phyloP scores from a whole-genome alignment of 2,888 invertebrate genomes.

The Ornithoptera priamus region DNA sequence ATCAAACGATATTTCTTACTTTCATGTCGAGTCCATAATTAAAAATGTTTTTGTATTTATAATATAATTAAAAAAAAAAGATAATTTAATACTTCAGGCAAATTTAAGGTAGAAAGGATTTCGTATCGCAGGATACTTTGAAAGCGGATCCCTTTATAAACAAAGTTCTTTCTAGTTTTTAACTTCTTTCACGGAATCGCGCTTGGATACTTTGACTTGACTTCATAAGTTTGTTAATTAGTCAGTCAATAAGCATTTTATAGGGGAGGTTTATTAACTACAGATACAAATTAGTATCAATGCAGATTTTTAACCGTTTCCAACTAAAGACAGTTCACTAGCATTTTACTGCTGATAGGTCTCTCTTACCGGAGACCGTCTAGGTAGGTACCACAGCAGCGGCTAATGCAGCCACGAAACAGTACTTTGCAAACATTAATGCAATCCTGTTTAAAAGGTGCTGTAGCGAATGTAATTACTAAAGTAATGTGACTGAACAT shows the following conservation, averaged over 20 bases:
- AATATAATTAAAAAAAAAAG: slow-evolving; percentile 1
- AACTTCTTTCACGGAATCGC: slow-evolving; percentile 19
- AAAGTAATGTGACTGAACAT: too few relatives aligned
- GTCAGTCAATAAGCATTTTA: slow-evolving; percentile 18
- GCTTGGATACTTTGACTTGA: slow-evolving; percentile 14
- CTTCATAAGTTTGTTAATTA: slow-evolving; percentile 19
- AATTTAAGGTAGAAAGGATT: slow-evolving; percentile 16
- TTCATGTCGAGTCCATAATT: slow-evolving; percentile 22
- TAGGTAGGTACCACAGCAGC: too few relatives aligned
- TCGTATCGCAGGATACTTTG: slow-evolving; percentile 10
- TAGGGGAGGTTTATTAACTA: slow-evolving; percentile 3
- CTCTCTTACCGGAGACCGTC: too few relatives aligned
- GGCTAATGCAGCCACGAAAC: too few relatives aligned
- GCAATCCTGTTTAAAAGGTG: too few relatives aligned
- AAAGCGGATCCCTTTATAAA: slow-evolving; percentile 17
- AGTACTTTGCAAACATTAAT: too few relatives aligned
- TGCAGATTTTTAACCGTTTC: too few relatives aligned
- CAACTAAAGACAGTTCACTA: too few relatives aligned
- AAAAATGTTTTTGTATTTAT: slow-evolving; percentile 9
- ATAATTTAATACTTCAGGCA: slow-evolving; percentile 12
- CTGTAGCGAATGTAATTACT: too few relatives aligned
- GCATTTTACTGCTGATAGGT: too few relatives aligned
- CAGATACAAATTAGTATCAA: background rate
- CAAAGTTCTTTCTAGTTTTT: slow-evolving; percentile 23
- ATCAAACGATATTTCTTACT: slow-evolving; percentile 22